Percentiles rank a stretch among this genome's conserved stretches.
These are phyloP conservation scores for Copsychus sechellarum DNA, from an alignment of 2,113 vertebrate genomes.

Conservation along the genomic window DNA sequence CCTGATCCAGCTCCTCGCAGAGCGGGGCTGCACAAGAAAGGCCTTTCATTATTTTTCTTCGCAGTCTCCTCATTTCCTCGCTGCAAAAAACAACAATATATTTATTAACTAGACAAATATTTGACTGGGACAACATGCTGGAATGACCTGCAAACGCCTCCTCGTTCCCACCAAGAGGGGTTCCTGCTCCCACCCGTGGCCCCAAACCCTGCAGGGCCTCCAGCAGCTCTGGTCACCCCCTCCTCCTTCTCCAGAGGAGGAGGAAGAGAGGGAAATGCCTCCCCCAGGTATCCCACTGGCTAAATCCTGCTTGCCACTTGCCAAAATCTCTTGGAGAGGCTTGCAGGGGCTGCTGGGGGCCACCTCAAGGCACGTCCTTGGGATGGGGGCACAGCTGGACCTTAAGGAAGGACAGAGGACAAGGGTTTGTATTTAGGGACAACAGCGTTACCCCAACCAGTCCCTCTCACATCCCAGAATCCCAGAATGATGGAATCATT, in stretches of 20 bases:
- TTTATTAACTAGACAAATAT: constrained; percentile 70
- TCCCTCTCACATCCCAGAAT: fast-evolving
- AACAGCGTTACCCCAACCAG: neutral
- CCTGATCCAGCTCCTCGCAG: constrained; percentile 42
- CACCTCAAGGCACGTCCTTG: neutral
- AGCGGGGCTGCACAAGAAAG: constrained; percentile 44
- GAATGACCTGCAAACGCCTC: constrained; percentile 45
- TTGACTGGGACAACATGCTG: constrained; percentile 62
- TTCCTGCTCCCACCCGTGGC: neutral
- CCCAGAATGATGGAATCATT: neutral
- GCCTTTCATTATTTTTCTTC: constrained; percentile 55
- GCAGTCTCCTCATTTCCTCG: constrained; percentile 60
- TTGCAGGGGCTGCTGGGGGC: neutral
- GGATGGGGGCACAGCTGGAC: neutral
- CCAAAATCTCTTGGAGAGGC: neutral
- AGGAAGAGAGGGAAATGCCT: neutral
- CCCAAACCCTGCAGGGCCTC: neutral
- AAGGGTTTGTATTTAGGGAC: fast-evolving
- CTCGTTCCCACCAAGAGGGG: constrained; percentile 30
- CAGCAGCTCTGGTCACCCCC: neutral
- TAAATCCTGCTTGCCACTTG: neutral
- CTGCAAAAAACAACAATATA: constrained; percentile 54
- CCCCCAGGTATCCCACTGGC: neutral
- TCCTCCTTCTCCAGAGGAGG: neutral
- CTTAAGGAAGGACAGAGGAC: neutral